Percentiles rank a stretch among this genome's conserved stretches.
These are phyloP conservation scores for Hyperopisus bebe DNA, from an alignment of 2,113 vertebrate species.

Conservation along the genomic window DNA sequence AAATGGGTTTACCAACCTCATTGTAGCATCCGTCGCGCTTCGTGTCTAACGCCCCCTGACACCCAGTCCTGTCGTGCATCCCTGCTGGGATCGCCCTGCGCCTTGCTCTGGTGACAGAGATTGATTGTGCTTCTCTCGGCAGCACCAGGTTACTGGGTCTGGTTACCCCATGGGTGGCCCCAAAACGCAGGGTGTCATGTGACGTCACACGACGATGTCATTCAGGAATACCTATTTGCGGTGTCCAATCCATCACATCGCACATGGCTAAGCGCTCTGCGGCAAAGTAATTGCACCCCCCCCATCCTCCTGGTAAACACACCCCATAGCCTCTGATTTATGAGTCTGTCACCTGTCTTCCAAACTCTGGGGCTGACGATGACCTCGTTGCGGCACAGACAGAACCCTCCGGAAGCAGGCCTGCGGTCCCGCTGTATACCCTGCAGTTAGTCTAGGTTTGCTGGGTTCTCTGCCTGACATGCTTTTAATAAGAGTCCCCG, in stretches of 20 bases:
- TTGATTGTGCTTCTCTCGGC: neutral
- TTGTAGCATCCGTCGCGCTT: neutral
- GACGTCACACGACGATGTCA: conserved; percentile 2
- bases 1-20: conserved; percentile 18
- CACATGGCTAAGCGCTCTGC: neutral
- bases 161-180: neutral
- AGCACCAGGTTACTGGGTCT: conserved; percentile 6
- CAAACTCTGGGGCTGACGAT: neutral
- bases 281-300: conserved; percentile 7
- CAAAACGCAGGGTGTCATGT: neutral
- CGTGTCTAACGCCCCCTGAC: neutral
- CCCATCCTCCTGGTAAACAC: conserved; percentile 17
- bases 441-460: neutral
- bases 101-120: conserved; percentile 3
- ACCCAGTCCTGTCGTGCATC: neutral
- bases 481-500: neutral
- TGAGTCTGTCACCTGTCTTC: conserved; percentile 15
- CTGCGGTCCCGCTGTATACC: neutral
- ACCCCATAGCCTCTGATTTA: conserved; percentile 11
- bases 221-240: conserved; percentile 16
- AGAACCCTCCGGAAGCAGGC: neutral
- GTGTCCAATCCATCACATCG: conserved; percentile 9
- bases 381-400: conserved; percentile 2
- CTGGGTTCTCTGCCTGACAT: neutral
- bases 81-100: neutral